Conservation (phyloP, 2,888 invertebrate species). For the Nesidiocoris tenuis region DNA sequence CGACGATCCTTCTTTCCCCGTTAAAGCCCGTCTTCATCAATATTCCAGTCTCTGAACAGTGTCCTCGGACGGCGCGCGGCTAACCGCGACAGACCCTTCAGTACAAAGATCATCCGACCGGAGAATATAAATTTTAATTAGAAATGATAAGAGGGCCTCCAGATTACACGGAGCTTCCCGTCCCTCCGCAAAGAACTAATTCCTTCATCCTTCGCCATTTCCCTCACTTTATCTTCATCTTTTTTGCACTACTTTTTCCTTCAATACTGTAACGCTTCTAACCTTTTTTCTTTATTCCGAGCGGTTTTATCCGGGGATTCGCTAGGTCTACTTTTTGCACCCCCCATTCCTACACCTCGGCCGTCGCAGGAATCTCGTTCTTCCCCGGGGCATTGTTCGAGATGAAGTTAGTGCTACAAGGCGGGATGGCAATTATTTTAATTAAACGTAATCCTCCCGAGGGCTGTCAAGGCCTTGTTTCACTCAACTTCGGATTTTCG, state of each 20-base stretch:
- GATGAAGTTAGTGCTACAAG: neutral
- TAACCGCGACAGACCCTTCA: neutral
- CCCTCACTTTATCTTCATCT: neutral
- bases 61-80: neutral
- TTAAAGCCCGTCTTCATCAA: neutral
- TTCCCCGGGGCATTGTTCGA: neutral
- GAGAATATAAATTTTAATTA: neutral
- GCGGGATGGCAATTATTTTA: neutral
- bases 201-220: neutral
- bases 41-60: neutral
- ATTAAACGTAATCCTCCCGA: slow-evolving; percentile 7
- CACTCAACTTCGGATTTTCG: neutral
- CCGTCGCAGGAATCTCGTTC: slow-evolving; percentile 7
- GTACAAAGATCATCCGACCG: neutral
- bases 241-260: neutral
- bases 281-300: neutral
- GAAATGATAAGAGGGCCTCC: neutral
- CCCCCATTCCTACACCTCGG: neutral
- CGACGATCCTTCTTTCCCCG: neutral
- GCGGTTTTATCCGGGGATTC: neutral
- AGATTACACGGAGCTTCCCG: neutral
- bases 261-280: neutral
- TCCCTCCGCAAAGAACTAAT: neutral
- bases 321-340: neutral
- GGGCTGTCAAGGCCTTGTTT: slow-evolving; percentile 8